These are phyloP conservation scores for Ptilodon capucinus DNA, from an alignment of 2,888 invertebrate species.

Conservation along the genomic window DNA sequence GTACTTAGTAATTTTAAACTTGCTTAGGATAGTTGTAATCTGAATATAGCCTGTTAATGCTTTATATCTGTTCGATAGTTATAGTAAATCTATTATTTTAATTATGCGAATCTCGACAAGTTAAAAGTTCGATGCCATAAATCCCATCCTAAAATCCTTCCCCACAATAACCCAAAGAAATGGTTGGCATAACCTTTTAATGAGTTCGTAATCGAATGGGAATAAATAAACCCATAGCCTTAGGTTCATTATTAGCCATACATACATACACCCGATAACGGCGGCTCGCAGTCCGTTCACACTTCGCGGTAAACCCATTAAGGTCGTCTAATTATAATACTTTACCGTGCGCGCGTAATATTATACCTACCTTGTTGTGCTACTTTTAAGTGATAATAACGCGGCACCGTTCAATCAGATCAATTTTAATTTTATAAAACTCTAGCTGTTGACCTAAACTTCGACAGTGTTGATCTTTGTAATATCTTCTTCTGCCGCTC, in stretches of 20 bases:
- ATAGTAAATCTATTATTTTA: no score
- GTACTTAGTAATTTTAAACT: no score
- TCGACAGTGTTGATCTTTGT: no score
- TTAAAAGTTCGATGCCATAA: neutral
- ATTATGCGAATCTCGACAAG: no score
- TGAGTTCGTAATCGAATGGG: neutral
- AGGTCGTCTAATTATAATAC: slow-evolving; percentile 10
- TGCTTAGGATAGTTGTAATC: no score
- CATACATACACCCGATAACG: neutral
- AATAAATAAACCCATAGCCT: neutral
- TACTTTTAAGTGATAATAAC: slow-evolving; percentile 14
- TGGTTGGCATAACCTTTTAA: neutral
- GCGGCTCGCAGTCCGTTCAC: slow-evolving; percentile 9
- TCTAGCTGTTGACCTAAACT: no score
- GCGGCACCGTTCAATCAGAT: neutral
- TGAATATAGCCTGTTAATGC: no score
- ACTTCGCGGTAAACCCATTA: slow-evolving; percentile 5
- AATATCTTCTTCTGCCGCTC: no score
- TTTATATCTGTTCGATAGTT: no score
- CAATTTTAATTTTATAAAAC: neutral
- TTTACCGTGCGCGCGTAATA: slow-evolving; percentile 4
- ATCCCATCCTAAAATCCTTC: neutral
- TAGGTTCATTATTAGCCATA: neutral
- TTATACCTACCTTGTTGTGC: slow-evolving; percentile 2
- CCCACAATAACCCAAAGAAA: neutral